Base-by-base conservation (phyloP, 2,113 vertebrate species). In the Hydropotes inermis region DNA sequence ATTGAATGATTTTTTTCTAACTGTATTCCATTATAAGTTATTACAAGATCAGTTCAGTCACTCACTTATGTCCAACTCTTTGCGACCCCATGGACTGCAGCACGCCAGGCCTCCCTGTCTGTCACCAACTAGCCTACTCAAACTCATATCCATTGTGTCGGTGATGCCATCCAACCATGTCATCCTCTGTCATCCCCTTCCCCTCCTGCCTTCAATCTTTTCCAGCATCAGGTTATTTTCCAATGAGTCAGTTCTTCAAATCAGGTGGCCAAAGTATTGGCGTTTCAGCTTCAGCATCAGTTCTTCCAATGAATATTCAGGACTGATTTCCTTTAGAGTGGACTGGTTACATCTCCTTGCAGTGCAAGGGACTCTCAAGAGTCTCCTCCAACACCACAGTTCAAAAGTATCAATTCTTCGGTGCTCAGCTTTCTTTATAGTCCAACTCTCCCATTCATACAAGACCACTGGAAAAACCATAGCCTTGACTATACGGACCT, bases 11-110 rank as follows among this genome's bases (percentile, higher is more conserved):
- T 28, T 47, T 43, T 78, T 78, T 78, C 39, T 78, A 43, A 78
- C 25, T 76, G 3, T 76, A 76, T 15, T 30, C 74, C 43, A 47
- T 28, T 47, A 16, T 78, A 78, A 3, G 27, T 47, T 78, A 78
- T 78, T 78, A 78, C 25, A 45, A 28, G 14, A 47, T 47, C 14
- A 70, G 64, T 36, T 70, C n/a, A 70, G 19, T 70, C 0, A 0
- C n/a, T 70, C 19, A 70, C 4, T 70, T 5, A 9, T 70, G 19
- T 36, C 64, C 19, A 23, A 36, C 64, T 36, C 64, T 70, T 36
- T 36, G 64, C 0, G 0, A 70, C n/a, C n/a, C 9, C 19, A 36
- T 12, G 64, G n/a, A 36, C n/a, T 36, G n/a, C 10, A 70, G n/a
- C n/a, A 11, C 0, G 0, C 19, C 64, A 70, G n/a, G 19, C 64